Percentiles rank a stretch among this genome's conserved stretches.
phyloP scores from a whole-genome alignment of 2,113 vertebrate species.

The Natator depressus region DNA sequence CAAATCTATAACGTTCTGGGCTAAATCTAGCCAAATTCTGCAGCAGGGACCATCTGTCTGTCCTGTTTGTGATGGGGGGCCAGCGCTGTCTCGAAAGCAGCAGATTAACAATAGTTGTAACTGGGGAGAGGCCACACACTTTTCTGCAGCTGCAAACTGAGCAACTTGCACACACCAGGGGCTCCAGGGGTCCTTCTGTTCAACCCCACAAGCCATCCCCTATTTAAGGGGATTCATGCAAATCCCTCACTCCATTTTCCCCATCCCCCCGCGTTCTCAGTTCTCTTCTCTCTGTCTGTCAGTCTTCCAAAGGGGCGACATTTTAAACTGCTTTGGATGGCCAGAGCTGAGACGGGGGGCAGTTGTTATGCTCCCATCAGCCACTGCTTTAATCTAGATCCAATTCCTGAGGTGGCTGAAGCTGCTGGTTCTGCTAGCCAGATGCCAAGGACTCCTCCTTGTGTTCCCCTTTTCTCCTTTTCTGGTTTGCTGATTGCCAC shows the following conservation, averaged over 20 bases:
- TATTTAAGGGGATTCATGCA: neutral
- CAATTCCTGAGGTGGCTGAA: neutral
- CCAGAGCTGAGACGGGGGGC: neutral
- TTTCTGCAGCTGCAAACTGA: neutral
- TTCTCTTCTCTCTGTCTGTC: too few relatives aligned
- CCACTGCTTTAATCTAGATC: neutral
- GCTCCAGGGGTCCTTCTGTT: neutral
- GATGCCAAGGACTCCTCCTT: neutral
- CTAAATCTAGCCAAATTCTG: neutral
- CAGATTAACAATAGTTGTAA: neutral
- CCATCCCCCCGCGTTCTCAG: neutral
- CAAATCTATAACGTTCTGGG: neutral
- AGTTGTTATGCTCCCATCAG: neutral
- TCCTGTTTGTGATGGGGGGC: too few relatives aligned
- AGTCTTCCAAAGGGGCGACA: neutral
- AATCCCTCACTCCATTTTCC: too few relatives aligned
- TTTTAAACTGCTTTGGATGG: too few relatives aligned
- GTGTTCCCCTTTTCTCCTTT: neutral
- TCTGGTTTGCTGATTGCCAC: neutral
- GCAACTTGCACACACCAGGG: neutral
- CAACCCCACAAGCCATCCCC: neutral
- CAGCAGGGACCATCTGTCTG: neutral
- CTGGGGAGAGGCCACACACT: neutral
- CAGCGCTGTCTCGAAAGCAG: neutral
- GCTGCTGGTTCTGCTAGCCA: neutral